A percentile compares a stretch with the other conserved stretches of the same genome.
These are phyloP conservation scores for Pavo muticus DNA, from an alignment of 2,113 vertebrate genomes.

Conservation along the genomic window DNA sequence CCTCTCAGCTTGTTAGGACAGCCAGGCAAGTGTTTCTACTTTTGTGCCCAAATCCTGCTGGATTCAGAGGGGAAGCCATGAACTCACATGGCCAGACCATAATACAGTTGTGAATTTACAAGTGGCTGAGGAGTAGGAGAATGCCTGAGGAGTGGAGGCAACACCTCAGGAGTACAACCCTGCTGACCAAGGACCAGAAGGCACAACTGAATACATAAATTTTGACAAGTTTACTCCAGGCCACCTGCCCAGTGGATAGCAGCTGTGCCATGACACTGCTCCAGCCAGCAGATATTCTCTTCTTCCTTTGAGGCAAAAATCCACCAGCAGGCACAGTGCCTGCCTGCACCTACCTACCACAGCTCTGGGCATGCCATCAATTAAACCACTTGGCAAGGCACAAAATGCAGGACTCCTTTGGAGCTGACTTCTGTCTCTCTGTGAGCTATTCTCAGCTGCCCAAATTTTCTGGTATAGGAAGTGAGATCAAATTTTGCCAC, in stretches of 20 bases:
- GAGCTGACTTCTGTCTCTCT: not conserved
- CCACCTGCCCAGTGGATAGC: slow-evolving; percentile 18
- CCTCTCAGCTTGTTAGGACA: not conserved
- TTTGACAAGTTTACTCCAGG: not conserved
- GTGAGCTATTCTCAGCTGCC: not conserved
- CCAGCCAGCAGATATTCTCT: not conserved
- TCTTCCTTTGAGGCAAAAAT: not conserved
- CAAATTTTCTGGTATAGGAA: not conserved
- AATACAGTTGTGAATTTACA: not conserved
- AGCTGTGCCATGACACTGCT: not conserved
- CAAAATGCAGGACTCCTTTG: not conserved
- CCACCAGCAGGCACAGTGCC: not conserved
- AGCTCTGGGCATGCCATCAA: not conserved
- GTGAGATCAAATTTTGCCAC: not conserved
- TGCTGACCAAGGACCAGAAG: slow-evolving; percentile 24
- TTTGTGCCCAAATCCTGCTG: not conserved
- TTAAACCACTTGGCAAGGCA: not conserved
- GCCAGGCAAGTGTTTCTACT: not conserved
- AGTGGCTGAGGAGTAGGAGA: not conserved
- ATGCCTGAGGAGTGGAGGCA: not conserved
- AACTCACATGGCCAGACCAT: not conserved
- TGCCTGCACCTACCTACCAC: not conserved
- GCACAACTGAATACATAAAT: not conserved
- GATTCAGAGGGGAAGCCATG: not conserved
- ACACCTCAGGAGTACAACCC: not conserved